phyloP scores from a whole-genome alignment of 1,140 invertebrate genomes.

The Diplogasteroides magnus region DNA sequence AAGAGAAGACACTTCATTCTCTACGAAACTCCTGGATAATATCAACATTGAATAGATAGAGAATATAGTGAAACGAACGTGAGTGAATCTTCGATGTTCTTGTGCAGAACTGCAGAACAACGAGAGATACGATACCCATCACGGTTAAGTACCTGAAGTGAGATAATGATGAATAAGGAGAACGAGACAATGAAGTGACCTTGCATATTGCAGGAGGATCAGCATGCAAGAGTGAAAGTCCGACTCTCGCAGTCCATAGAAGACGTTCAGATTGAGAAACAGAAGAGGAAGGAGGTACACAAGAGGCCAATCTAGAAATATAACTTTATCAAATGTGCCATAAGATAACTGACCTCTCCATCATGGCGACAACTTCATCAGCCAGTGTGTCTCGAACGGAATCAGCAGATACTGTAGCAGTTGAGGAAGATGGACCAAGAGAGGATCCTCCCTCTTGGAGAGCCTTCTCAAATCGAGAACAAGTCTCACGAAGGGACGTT shows the following conservation, averaged over 20 bases:
- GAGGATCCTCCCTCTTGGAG: too few relatives aligned
- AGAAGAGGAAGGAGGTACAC: not conserved
- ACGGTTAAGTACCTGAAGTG: not conserved
- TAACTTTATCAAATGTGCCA: not conserved
- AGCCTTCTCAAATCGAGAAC: conserved; percentile 12
- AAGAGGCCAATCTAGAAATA: not conserved
- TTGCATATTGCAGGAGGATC: conserved; percentile 12
- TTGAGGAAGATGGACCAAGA: not conserved
- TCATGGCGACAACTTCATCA: conserved; percentile 4
- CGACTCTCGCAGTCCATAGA: conserved; percentile 12
- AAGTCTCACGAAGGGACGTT: not conserved
- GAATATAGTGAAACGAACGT: conserved; percentile 11
- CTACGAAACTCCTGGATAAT: not conserved
- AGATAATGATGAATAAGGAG: too few relatives aligned
- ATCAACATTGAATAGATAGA: conserved; percentile 2
- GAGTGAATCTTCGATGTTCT: conserved; percentile 10
- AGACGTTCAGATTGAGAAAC: not conserved
- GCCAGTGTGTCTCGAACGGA: conserved; percentile 7
- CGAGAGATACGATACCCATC: conserved; percentile 9
- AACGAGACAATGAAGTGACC: too few relatives aligned
- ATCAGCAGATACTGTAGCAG: not conserved
- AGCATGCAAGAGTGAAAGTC: conserved; percentile 11
- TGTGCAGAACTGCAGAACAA: conserved; percentile 7
- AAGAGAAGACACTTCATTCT: conserved; percentile 2
- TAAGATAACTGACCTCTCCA: conserved; percentile 1